Evolutionary conservation across 2,797 vertebrate genomes (phyloP).

Genomic region (Malurus leucopterus): DNA sequence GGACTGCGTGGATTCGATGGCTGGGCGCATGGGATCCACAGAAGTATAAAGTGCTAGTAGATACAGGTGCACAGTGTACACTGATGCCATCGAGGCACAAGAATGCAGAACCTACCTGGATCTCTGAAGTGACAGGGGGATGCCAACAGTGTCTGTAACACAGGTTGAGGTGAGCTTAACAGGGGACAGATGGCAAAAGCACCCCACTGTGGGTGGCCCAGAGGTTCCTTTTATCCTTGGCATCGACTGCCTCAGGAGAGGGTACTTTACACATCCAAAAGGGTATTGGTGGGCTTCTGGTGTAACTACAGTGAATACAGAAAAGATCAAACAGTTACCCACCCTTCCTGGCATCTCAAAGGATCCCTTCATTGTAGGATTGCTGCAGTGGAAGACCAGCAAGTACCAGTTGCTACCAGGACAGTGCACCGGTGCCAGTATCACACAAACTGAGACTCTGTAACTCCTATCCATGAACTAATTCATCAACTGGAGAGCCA

Average conservation of each 20-base stretch:
- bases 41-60: neutral
- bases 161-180: neutral
- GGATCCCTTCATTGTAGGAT: neutral
- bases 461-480: too few relatives aligned
- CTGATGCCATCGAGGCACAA: neutral
- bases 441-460: too few relatives aligned
- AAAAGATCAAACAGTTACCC: neutral
- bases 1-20: neutral
- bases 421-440: too few relatives aligned
- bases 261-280: neutral
- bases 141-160: neutral
- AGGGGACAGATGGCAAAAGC: neutral
- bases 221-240: neutral
- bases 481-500: too few relatives aligned
- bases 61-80: neutral
- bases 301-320: neutral
- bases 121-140: neutral
- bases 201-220: neutral
- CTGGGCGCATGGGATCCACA: neutral
- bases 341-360: neutral
- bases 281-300: neutral
- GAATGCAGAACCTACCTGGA: neutral
- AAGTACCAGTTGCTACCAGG: too few relatives aligned
- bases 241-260: neutral
- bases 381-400: neutral